Conservation (phyloP, 1,140 invertebrate genomes). For the Heliconius hewitsoni region DNA sequence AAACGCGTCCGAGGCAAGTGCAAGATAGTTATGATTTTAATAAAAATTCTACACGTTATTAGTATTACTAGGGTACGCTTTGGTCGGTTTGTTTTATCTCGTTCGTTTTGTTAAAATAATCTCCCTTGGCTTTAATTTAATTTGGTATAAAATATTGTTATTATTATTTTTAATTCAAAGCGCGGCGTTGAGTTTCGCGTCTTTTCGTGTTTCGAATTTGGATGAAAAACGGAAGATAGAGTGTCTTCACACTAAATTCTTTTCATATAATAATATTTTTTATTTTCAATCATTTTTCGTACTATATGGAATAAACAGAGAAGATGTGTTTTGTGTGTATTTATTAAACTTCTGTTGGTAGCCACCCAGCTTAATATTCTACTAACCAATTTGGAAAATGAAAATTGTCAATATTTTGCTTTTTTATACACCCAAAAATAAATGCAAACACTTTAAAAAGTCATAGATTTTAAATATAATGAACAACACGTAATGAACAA, state of each 20-base stretch:
- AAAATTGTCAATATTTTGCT: too few relatives aligned
- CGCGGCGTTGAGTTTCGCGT: neutral
- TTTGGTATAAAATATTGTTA: neutral
- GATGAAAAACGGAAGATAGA: neutral
- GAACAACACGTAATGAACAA: too few relatives aligned
- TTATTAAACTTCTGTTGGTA: too few relatives aligned
- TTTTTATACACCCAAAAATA: too few relatives aligned
- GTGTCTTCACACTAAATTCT: neutral
- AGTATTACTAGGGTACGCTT: neutral
- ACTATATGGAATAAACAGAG: neutral
- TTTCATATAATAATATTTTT: too few relatives aligned
- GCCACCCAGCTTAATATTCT: too few relatives aligned
- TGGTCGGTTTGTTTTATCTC: neutral
- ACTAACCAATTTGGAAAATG: too few relatives aligned
- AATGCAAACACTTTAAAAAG: too few relatives aligned
- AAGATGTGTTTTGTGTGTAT: neutral
- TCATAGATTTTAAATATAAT: too few relatives aligned
- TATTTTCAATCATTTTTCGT: neutral
- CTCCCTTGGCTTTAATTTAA: neutral
- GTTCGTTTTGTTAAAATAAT: neutral
- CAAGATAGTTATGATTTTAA: conserved; percentile 9
- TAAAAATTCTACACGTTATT: conserved; percentile 12
- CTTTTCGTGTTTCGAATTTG: neutral
- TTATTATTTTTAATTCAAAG: neutral
- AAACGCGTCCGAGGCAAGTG: neutral